phyloP scores from a whole-genome alignment of 2,888 invertebrate species.

The Choristoneura rosaceana region DNA sequence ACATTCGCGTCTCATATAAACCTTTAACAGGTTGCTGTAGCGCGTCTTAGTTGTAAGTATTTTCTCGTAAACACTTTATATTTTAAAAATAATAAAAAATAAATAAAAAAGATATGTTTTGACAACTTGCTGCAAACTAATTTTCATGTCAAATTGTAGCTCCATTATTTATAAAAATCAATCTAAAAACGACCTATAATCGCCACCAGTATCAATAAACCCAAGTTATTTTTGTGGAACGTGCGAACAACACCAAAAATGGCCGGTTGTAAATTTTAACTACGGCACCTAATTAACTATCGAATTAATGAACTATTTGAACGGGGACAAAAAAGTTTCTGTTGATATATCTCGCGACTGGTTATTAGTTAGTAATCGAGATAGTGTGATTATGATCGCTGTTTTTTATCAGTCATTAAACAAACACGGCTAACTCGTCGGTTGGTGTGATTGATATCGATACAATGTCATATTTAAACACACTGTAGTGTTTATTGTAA shows the following conservation, averaged over 20 bases:
- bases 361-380: constrained; percentile 26
- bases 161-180: no score
- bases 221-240: constrained; percentile 30
- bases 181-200: background rate
- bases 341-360: constrained; percentile 27
- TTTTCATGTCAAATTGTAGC: no score
- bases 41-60: no score
- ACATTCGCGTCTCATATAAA: no score
- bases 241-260: constrained; percentile 34
- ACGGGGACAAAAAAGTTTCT: constrained; percentile 26
- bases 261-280: constrained; percentile 9
- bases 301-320: constrained; percentile 28
- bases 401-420: constrained; percentile 28
- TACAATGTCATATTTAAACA: background rate
- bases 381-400: constrained; percentile 32
- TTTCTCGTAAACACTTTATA: no score
- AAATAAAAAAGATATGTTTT: no score
- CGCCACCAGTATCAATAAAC: background rate
- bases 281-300: constrained; percentile 28
- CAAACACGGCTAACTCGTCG: constrained; percentile 25
- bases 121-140: no score
- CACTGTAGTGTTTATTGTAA: background rate
- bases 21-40: no score
- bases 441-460: constrained; percentile 8
- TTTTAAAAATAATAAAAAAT: no score